Base-by-base conservation (phyloP, 2,888 invertebrate genomes). In the Morpho helenor region DNA sequence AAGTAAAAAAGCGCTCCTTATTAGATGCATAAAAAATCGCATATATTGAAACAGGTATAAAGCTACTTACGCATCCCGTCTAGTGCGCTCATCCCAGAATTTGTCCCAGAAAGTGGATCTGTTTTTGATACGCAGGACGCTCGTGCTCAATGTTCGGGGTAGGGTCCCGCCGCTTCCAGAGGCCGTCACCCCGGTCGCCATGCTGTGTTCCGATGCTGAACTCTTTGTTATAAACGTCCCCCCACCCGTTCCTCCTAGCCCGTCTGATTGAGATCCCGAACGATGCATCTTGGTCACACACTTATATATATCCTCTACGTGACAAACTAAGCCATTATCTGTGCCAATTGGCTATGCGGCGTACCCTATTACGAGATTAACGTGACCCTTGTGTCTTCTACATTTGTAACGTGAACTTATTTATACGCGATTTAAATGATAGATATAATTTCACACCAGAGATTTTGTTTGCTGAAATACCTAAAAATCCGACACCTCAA, bases 21-120 rank as follows among this genome's bases (percentile, higher is more conserved):
- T 5, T 31, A 31, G 31, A 31, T 1, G 5, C 16, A 31, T 31
- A 31, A 31, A 23, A 31, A 1, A 5, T 31, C 31, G 31, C 1
- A 31, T 31, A 31, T 31, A 31, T 31, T 31, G 31, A 2, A 31
- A 31, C 31, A 31, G 7, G 49, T 22, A 51, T 23, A 56, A 41
- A 52, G 55, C 41, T 72, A 94, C 94, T 94, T 91, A 94, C 94
- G 92, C 93, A 79, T 94, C 93, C 68, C 94, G 89, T 66, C 92
- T 92, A 62, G 92, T 92, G 69, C 93, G 92, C 68, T 94, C 93
- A 70, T 94, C 93, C 93, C 94, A 95, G 85, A 95, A 95, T 83
- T 96, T 95, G 76, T 96, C 95, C 96, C 96, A 96, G 82, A 96
- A 97, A 50, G 95, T 93, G 63, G 94, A 94, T 71, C 96, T 91